Conservation (phyloP, 2,797 vertebrate genomes). For the Gambusia yucatana region DNA sequence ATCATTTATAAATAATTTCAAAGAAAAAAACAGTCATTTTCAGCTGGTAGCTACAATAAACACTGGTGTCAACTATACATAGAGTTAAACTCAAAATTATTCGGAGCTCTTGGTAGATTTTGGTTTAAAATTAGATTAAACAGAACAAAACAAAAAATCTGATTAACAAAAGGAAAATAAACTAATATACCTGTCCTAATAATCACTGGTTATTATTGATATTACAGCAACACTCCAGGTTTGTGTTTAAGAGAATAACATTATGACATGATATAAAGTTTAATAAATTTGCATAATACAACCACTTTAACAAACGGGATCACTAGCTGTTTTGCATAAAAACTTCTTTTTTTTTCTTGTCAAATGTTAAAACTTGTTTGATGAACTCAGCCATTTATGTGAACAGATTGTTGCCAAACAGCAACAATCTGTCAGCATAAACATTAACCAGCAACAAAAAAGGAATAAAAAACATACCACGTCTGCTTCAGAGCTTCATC, state of each 20-base stretch:
- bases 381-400: not conserved
- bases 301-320: not conserved
- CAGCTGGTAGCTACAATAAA: not conserved
- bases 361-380: not conserved
- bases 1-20: conserved; percentile 10
- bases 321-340: not conserved
- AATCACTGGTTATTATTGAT: not conserved
- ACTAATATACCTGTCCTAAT: not conserved
- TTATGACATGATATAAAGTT: not conserved
- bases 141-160: not conserved
- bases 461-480: not conserved
- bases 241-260: not conserved
- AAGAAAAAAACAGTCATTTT: not conserved
- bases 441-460: not conserved
- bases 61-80: not conserved
- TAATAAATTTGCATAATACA: not conserved
- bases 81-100: not conserved
- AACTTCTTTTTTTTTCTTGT: not conserved
- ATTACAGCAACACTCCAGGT: not conserved
- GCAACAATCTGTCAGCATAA: not conserved
- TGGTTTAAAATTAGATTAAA: not conserved
- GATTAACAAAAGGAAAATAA: not conserved
- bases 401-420: not conserved
- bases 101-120: not conserved
- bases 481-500: not conserved